phyloP scores from a whole-genome alignment of 2,113 vertebrate species.

The Ivindomyrus marchei region DNA sequence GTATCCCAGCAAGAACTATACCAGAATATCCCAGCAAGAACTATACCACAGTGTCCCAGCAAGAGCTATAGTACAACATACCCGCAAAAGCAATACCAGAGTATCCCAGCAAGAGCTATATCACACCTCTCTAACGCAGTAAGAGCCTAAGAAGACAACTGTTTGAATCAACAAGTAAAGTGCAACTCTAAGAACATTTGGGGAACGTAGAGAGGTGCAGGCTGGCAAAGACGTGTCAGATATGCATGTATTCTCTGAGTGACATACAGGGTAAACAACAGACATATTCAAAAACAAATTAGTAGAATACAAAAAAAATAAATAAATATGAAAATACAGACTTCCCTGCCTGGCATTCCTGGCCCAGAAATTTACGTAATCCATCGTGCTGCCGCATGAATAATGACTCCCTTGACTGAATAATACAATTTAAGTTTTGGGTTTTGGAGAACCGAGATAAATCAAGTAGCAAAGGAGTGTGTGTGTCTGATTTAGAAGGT shows the following conservation, averaged over 20 bases:
- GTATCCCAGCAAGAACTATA: not conserved
- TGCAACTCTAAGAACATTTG: not conserved
- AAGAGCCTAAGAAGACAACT: not conserved
- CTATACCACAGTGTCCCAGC: too few species aligned
- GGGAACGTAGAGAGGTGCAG: not conserved
- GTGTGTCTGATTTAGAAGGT: constrained; percentile 57
- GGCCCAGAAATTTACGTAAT: not conserved
- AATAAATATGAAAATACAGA: not conserved
- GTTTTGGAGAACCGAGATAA: constrained; percentile 25
- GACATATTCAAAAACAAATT: not conserved
- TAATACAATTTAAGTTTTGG: constrained; percentile 53
- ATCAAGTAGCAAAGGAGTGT: constrained; percentile 50
- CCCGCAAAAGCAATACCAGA: too few species aligned
- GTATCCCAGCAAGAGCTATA: not conserved
- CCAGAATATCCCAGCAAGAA: not conserved
- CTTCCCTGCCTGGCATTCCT: not conserved
- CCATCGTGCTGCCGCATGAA: constrained; percentile 34
- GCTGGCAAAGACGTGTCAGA: not conserved
- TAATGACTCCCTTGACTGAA: constrained; percentile 54
- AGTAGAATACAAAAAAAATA: not conserved
- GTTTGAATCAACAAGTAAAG: not conserved
- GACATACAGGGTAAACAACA: not conserved
- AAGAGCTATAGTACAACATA: not conserved
- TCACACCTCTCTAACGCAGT: not conserved
- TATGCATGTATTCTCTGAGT: not conserved